Percentiles rank a stretch among this genome's conserved stretches.
Conservation (phyloP, 1,140 invertebrate genomes). For the Drosophila fuyamai region DNA sequence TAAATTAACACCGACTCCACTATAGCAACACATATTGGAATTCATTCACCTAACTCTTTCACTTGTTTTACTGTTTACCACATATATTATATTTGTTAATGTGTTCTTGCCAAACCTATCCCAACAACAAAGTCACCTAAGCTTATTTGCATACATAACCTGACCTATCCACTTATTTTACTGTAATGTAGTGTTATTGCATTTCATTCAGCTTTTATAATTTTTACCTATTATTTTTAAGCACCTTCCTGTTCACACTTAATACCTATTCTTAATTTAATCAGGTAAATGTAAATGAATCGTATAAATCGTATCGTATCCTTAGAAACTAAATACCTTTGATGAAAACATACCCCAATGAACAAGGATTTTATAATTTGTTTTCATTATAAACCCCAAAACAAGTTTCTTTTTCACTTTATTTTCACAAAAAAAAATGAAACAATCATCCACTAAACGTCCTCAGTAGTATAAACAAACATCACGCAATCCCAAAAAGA, state of each 20-base stretch:
- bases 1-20: background rate
- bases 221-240: background rate
- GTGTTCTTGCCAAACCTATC: background rate
- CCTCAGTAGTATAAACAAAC: background rate
- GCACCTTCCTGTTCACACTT: no score
- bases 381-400: constrained; percentile 9
- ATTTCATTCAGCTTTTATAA: background rate
- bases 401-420: no score
- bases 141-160: background rate
- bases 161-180: background rate
- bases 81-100: no score
- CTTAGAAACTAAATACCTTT: background rate
- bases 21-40: background rate
- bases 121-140: background rate
- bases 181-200: background rate
- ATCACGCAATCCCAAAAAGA: constrained; percentile 14
- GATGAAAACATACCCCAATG: background rate
- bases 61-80: background rate
- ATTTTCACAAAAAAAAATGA: no score
- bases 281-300: background rate
- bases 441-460: constrained; percentile 7
- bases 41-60: background rate
- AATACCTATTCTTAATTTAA: background rate
- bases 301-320: no score
- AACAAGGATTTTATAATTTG: constrained; percentile 1